phyloP scores from a whole-genome alignment of 2,113 vertebrate genomes.

The Podiceps cristatus region DNA sequence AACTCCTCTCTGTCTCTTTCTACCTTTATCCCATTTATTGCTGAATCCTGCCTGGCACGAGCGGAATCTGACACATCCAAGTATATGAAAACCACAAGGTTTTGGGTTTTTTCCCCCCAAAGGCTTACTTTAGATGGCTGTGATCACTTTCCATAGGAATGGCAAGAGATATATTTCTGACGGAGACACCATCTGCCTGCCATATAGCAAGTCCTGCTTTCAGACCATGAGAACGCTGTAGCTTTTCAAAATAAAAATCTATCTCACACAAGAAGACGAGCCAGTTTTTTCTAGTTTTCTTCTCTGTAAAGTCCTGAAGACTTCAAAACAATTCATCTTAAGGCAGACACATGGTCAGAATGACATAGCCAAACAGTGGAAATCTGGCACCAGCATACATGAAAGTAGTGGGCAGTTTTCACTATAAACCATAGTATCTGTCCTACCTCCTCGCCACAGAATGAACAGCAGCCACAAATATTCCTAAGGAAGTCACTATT shows the following conservation, averaged over 20 bases:
- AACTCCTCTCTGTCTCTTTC: neutral
- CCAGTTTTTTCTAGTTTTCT: neutral
- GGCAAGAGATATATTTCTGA: neutral
- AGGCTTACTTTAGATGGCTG: neutral
- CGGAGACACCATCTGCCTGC: constrained; percentile 1
- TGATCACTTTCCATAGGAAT: neutral
- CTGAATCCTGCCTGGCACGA: neutral
- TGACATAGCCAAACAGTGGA: neutral
- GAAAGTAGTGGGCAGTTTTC: neutral
- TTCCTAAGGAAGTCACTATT: neutral
- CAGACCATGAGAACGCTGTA: neutral
- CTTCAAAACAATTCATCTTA: neutral
- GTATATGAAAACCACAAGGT: neutral
- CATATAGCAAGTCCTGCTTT: neutral
- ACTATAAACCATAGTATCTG: neutral
- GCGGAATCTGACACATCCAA: neutral
- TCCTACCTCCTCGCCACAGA: neutral
- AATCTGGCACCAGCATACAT: neutral
- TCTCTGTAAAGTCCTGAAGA: neutral
- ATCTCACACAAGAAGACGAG: neutral
- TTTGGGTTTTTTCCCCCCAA: neutral
- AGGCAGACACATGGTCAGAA: neutral
- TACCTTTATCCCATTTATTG: neutral
- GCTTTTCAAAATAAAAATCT: neutral
- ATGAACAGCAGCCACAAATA: neutral